phyloP scores from a whole-genome alignment of 35 echinoderm and acorn worm species.

The Ophioderma brevispina region DNA sequence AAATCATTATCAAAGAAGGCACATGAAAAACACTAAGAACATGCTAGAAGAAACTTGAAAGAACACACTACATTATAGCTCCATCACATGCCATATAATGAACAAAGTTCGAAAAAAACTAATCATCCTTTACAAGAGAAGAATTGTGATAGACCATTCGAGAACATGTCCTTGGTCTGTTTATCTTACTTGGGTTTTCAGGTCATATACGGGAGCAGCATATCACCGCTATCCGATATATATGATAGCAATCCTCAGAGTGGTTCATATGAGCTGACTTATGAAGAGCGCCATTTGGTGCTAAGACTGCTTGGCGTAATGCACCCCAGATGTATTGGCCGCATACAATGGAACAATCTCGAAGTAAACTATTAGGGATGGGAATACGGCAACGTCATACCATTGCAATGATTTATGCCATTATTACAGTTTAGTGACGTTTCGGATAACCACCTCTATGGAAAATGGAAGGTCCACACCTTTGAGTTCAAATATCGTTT shows the following conservation, averaged over 20 bases:
- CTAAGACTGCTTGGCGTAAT: slow-evolving; percentile 83
- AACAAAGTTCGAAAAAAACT: too few species aligned
- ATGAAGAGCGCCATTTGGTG: slow-evolving; percentile 68
- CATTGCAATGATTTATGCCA: too few species aligned
- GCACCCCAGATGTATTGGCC: slow-evolving; percentile 51
- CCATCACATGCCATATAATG: too few species aligned
- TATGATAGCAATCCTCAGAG: slow-evolving; percentile 28
- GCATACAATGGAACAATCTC: slow-evolving; percentile 77
- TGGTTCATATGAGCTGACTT: slow-evolving; percentile 58
- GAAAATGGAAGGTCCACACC: not conserved
- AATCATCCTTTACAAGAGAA: too few species aligned
- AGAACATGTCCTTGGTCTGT: too few species aligned
- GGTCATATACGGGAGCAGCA: slow-evolving; percentile 55
- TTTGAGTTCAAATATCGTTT: not conserved
- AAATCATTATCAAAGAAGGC: too few species aligned
- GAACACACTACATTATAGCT: too few species aligned
- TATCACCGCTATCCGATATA: slow-evolving; percentile 40
- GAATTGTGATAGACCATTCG: too few species aligned
- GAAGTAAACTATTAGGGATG: slow-evolving; percentile 62
- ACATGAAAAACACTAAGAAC: too few species aligned
- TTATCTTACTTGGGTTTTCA: slow-evolving; percentile 1
- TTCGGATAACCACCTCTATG: not conserved
- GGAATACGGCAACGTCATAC: too few species aligned
- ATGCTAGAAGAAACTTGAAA: too few species aligned
- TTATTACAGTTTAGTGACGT: not conserved